Base-by-base conservation (phyloP, 2,888 invertebrate species). In the Drosophila colorata region DNA sequence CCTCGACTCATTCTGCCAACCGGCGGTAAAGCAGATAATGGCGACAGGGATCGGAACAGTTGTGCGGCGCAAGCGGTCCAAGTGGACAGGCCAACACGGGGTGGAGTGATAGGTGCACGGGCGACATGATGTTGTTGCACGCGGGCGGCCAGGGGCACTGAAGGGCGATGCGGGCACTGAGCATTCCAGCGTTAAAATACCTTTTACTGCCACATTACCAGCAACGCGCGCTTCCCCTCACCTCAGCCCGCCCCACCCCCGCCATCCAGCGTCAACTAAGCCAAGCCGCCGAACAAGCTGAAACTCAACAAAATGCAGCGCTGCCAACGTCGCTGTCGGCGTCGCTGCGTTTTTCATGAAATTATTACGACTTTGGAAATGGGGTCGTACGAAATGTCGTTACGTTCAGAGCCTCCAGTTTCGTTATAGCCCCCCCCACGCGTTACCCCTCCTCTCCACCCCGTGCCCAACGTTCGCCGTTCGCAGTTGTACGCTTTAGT, bases 341-440 rank as follows among this genome's bases (percentile, higher is more conserved):
- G 58, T 64, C 52, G 81, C 84, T 84, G 89, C 87, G 88, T 88
- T 83, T 88, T 84, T 88, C 68, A 87, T 83, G 89, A 88, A 88
- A 83, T 88, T 88, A 83, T 83, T 83, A 83, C 89, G 87, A 88
- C 82, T 88, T 84, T 87, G 78, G 68, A 84, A 87, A 88, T 87
- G 87, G 80, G 87, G 87, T 88, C 87, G 87, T 87, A 78, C 85
- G 69, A 88, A 88, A 83, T 88, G 87, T 87, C 89, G 81, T 83
- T 88, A 83, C 74, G 71, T 83, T 75, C 40, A 63, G 37, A 35
- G 38, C 20, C 52, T 28, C 49, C 31, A 20, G 33, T 18, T 11
- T 20, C 35, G 8, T 13, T 16, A 4, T 25, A 11, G 14, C 25
- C 16, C 11, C 28, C 55, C 46, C 41, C 28, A n/a, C n/a, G 20